Percentiles rank a stretch among this genome's conserved stretches.
Conservation (phyloP, 2,888 invertebrate species). For the Tiliacea aurago region DNA sequence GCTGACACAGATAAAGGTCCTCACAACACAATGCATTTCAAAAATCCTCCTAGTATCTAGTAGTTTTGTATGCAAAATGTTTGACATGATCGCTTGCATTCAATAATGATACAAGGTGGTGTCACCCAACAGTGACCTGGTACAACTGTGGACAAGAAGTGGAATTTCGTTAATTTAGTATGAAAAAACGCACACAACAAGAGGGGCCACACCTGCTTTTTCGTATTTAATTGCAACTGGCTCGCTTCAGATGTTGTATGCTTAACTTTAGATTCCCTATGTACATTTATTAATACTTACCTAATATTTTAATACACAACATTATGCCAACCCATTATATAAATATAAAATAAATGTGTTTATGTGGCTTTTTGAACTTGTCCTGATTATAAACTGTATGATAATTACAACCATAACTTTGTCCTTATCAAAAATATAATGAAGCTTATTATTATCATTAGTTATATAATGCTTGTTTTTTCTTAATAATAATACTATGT, state of each 20-base stretch:
- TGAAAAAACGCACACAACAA: background rate
- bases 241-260: background rate
- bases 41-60: background rate
- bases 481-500: background rate
- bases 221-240: background rate
- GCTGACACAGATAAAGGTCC: background rate
- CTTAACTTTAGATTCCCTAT: background rate
- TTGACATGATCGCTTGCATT: background rate
- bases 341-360: constrained; percentile 28
- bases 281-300: constrained; percentile 1
- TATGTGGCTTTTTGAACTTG: constrained; percentile 44
- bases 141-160: background rate
- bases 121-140: background rate
- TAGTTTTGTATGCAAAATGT: background rate
- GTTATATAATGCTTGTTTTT: background rate
- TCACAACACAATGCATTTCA: background rate
- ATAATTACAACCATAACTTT: constrained; percentile 17
- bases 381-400: constrained; percentile 16
- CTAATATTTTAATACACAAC: background rate
- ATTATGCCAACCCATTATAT: constrained; percentile 1
- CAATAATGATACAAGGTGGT: background rate
- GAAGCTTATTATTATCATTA: constrained; percentile 32
- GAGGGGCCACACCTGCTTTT: too few species aligned
- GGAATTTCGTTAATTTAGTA: background rate
- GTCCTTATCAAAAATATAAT: constrained; percentile 42